Percentiles rank a stretch among this genome's conserved stretches.
Conservation (phyloP, 35 echinoderm and acorn worm genomes). For the Eucidaris tribuloides region DNA sequence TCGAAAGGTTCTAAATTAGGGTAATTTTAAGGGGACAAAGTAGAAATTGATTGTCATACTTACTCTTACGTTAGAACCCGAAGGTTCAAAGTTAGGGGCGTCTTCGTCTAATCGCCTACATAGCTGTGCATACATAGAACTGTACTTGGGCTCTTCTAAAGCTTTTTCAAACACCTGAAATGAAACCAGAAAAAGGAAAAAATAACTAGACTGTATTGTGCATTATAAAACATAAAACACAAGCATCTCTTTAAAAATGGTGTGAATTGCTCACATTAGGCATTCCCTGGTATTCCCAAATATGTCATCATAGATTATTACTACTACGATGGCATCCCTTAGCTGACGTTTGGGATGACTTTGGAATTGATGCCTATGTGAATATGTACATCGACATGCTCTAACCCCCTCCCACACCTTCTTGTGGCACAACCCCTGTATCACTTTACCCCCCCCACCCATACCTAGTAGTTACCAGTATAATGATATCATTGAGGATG, state of each 20-base stretch:
- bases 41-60: conserved; percentile 43
- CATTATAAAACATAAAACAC: too few relatives aligned
- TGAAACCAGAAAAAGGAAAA: too few relatives aligned
- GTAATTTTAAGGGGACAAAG: too few relatives aligned
- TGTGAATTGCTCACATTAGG: too few relatives aligned
- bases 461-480: conserved; percentile 79
- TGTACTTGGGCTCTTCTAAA: conserved; percentile 99
- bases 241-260: too few relatives aligned
- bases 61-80: conserved; percentile 83
- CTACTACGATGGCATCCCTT: too few relatives aligned
- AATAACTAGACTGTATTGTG: too few relatives aligned
- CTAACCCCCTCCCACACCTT: conserved; percentile 3
- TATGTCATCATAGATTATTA: too few relatives aligned
- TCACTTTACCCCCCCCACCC: not conserved
- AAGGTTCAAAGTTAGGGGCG: conserved; percentile 95
- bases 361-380: conserved; percentile 86
- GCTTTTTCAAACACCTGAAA: conserved; percentile 99
- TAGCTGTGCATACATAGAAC: conserved; percentile 99
- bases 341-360: conserved; percentile 83
- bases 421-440: not conserved
- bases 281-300: too few relatives aligned
- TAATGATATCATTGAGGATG: conserved; percentile 92
- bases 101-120: conserved; percentile 98
- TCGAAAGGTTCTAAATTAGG: too few relatives aligned
- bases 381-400: conserved; percentile 80